Conservation (phyloP, 2,797 vertebrate genomes). For the Holocentrus rufus region DNA sequence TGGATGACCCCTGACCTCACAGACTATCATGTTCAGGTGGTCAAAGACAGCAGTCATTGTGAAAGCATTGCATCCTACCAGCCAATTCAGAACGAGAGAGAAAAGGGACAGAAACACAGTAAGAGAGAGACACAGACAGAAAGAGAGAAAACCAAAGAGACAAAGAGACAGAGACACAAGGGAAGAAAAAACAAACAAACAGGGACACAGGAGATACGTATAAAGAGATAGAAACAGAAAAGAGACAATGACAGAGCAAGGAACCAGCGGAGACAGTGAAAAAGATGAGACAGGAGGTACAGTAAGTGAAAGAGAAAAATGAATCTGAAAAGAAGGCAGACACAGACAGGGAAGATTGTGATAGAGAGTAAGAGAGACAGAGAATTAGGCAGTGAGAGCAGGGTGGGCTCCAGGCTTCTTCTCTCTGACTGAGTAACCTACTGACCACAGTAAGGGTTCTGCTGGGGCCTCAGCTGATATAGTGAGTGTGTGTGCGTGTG, state of each 20-base stretch:
- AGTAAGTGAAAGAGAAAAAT: background rate
- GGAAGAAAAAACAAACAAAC: background rate
- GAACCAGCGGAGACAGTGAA: background rate
- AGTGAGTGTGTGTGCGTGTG: slow-evolving; percentile 1
- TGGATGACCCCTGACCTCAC: slow-evolving; percentile 57
- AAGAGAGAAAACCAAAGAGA: background rate
- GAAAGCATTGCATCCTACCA: slow-evolving; percentile 29
- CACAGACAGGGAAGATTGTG: background rate
- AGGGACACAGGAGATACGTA: background rate
- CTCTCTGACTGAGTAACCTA: slow-evolving; percentile 16
- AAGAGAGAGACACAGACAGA: background rate
- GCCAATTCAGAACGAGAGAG: background rate
- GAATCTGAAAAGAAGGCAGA: background rate
- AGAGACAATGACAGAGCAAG: background rate
- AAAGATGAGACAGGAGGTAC: background rate
- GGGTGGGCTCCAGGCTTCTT: background rate
- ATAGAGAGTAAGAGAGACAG: background rate
- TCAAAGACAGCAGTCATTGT: slow-evolving; percentile 19
- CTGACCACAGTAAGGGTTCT: slow-evolving; percentile 11
- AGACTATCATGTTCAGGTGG: slow-evolving; percentile 47
- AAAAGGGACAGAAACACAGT: background rate
- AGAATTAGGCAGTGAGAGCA: background rate
- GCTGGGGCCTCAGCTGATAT: background rate
- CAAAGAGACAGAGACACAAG: background rate
- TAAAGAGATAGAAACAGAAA: background rate